phyloP scores from a whole-genome alignment of 2,797 vertebrate genomes.

The Potorous gilbertii region DNA sequence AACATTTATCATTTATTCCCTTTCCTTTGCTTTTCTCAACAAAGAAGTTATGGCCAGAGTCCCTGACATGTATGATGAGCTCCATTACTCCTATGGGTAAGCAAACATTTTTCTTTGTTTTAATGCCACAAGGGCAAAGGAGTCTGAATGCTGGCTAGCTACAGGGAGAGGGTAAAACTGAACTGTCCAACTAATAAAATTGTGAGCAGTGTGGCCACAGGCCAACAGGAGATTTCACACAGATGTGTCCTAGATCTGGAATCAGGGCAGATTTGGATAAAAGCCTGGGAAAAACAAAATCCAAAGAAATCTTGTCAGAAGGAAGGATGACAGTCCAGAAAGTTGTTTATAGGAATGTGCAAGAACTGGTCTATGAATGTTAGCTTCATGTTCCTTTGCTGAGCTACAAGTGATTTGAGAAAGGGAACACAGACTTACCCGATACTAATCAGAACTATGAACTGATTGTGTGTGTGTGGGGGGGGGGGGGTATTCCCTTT shows the following conservation, averaged over 20 bases:
- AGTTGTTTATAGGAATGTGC: neutral
- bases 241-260: neutral
- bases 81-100: conserved; percentile 71
- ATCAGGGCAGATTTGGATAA: neutral
- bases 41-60: conserved; percentile 73
- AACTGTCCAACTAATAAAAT: neutral
- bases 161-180: neutral
- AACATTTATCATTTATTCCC: neutral
- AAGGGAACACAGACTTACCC: conserved; percentile 26
- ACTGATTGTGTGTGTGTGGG: neutral
- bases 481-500: neutral
- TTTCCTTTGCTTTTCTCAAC: conserved; percentile 36
- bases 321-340: conserved; percentile 7
- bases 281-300: neutral
- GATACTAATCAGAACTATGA: neutral
- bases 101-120: conserved; percentile 27
- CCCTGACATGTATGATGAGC: conserved; percentile 64
- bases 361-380: neutral
- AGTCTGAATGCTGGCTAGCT: neutral
- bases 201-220: neutral
- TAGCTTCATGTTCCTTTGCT: neutral
- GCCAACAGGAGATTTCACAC: neutral
- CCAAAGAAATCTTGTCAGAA: conserved; percentile 3
- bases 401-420: conserved; percentile 2
- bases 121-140: neutral